These are phyloP conservation scores for Heliconius ismenius DNA, from an alignment of 2,888 invertebrate genomes.

Conservation along the genomic window DNA sequence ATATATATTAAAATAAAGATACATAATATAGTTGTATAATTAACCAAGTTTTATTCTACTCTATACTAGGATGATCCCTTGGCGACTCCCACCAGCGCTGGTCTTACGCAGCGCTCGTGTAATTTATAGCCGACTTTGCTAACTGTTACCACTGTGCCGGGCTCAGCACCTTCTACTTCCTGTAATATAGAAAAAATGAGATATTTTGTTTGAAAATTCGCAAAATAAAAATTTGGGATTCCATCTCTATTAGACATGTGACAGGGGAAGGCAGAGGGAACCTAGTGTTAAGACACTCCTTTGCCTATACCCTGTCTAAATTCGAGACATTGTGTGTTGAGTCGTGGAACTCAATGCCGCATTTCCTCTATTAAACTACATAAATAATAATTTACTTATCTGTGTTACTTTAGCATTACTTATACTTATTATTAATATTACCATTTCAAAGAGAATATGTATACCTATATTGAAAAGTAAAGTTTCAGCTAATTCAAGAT, in stretches of 20 bases:
- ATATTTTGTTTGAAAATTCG: no score
- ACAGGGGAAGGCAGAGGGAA: no score
- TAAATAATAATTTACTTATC: no score
- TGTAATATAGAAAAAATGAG: conserved; percentile 44
- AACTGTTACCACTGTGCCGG: conserved; percentile 95
- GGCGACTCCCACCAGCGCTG: conserved; percentile 97
- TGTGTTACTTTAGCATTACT: no score
- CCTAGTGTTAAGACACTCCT: not conserved
- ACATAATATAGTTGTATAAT: not conserved
- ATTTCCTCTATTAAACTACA: not conserved
- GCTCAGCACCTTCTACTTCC: conserved; percentile 88
- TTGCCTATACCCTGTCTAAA: not conserved
- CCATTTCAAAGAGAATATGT: no score
- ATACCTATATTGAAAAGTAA: no score
- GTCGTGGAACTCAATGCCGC: not conserved
- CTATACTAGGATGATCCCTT: conserved; percentile 75
- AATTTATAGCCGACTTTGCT: conserved; percentile 98
- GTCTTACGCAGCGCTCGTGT: conserved; percentile 95
- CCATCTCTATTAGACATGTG: no score
- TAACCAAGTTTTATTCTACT: not conserved
- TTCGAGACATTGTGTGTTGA: not conserved
- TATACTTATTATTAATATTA: no score
- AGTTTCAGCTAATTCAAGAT: no score
- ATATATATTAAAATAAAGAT: not conserved
- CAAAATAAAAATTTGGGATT: no score